phyloP scores from a whole-genome alignment of 2,797 vertebrate genomes.

The Phalloptychus januarius region DNA sequence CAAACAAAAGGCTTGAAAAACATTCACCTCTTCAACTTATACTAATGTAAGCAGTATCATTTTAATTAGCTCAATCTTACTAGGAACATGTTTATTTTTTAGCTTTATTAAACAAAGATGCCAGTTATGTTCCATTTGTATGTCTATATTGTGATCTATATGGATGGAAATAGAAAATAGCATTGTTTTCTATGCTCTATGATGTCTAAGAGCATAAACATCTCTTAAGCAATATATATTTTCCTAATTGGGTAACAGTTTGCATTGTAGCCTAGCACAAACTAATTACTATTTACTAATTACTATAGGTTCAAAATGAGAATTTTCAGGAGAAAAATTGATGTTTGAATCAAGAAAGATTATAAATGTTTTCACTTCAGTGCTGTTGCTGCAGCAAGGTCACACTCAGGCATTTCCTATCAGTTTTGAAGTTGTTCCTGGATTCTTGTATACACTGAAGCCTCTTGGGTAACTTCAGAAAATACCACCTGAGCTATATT shows the following conservation, averaged over 20 bases:
- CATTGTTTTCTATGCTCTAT: neutral
- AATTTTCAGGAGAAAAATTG: neutral
- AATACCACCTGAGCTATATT: neutral
- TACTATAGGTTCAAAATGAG: neutral
- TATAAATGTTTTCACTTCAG: neutral
- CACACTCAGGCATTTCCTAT: neutral
- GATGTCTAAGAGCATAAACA: neutral
- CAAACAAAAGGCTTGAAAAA: neutral
- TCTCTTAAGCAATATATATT: neutral
- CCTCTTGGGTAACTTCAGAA: neutral
- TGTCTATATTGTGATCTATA: neutral
- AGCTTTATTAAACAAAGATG: neutral
- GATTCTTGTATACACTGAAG: neutral
- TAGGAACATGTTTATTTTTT: neutral
- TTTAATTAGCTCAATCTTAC: neutral
- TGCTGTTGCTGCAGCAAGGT: neutral
- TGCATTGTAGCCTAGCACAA: neutral
- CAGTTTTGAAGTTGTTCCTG: neutral
- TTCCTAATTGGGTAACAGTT: neutral
- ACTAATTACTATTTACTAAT: neutral
- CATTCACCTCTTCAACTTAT: neutral
- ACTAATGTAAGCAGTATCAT: neutral
- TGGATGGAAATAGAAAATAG: neutral
- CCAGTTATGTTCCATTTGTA: neutral
- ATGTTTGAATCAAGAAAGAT: neutral